Percentiles rank a stretch among this genome's conserved stretches.
Conservation (phyloP, 2,888 invertebrate species). For the Ceramica pisi region DNA sequence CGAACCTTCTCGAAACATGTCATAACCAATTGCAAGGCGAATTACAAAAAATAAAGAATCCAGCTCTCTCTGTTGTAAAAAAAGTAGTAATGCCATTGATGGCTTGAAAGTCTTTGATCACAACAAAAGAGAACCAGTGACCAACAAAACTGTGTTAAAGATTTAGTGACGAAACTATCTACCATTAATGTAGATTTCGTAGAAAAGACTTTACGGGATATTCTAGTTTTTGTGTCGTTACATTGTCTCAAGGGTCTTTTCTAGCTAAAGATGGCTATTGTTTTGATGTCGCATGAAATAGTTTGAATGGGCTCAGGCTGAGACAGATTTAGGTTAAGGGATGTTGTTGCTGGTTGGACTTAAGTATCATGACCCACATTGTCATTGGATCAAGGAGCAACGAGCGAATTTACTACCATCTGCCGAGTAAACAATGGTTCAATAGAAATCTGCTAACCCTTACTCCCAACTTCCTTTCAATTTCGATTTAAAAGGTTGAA, state of each 20-base stretch:
- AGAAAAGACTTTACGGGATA: slow-evolving; percentile 55
- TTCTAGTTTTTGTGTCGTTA: slow-evolving; percentile 36
- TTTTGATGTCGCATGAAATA: slow-evolving; percentile 27
- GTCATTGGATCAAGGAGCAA: slow-evolving; percentile 84
- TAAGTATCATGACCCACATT: slow-evolving; percentile 81
- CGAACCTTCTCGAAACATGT: slow-evolving; percentile 33
- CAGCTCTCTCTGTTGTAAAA: background rate
- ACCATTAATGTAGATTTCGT: slow-evolving; percentile 69
- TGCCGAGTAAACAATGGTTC: slow-evolving; percentile 78
- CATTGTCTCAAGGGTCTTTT: slow-evolving; percentile 41
- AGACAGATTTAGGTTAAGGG: slow-evolving; percentile 43
- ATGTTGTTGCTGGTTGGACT: slow-evolving; percentile 61
- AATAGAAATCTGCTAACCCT: slow-evolving; percentile 85
- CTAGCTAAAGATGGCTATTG: slow-evolving; percentile 32
- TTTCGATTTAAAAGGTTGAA: slow-evolving; percentile 80
- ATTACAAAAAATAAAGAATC: background rate
- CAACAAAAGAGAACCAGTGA: slow-evolving; percentile 24
- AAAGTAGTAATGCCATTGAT: slow-evolving; percentile 12
- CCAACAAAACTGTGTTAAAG: slow-evolving; percentile 39
- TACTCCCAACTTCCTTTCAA: slow-evolving; percentile 87
- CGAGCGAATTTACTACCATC: slow-evolving; percentile 82
- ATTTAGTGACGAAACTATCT: slow-evolving; percentile 72
- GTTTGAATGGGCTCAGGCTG: slow-evolving; percentile 37
- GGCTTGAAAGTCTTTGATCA: slow-evolving; percentile 18
- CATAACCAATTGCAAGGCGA: background rate